Evolutionary conservation across 2,113 vertebrate species (phyloP).

Genomic region (Halichoeres trimaculatus): DNA sequence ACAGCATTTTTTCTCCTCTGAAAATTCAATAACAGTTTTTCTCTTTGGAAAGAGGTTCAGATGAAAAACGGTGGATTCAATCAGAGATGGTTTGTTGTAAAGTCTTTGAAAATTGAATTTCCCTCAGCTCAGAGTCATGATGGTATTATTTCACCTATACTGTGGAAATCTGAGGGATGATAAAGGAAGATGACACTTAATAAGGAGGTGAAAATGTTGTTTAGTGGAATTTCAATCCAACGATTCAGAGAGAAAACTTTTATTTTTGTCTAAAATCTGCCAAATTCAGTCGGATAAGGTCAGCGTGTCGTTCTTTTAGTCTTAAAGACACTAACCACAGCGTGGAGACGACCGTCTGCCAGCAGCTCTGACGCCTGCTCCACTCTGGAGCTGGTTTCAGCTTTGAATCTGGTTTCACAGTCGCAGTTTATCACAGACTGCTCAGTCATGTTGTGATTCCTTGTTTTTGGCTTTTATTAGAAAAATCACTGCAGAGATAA

Average conservation of each 20-base stretch:
- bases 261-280: conserved; percentile 48
- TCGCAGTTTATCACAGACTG: conserved; percentile 30
- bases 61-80: no score
- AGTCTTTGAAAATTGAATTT: no score
- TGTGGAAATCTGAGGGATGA: no score
- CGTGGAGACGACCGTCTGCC: conserved; percentile 38
- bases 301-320: conserved; percentile 41
- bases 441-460: conserved; percentile 27
- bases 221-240: no score
- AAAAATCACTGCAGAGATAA: conserved; percentile 3
- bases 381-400: conserved; percentile 12
- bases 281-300: conserved; percentile 59
- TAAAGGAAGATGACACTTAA: no score
- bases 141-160: no score
- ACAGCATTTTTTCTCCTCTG: no score
- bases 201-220: no score
- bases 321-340: conserved; percentile 36
- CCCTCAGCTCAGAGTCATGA: no score
- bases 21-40: no score
- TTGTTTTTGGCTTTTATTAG: conserved; percentile 2
- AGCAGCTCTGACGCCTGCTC: conserved; percentile 36
- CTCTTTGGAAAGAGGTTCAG: no score
- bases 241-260: conserved; percentile 33
- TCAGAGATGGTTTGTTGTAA: no score
- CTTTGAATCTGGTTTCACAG: conserved; percentile 22